phyloP scores from a whole-genome alignment of 1,140 invertebrate species.

The Drosophila punjabiensis region DNA sequence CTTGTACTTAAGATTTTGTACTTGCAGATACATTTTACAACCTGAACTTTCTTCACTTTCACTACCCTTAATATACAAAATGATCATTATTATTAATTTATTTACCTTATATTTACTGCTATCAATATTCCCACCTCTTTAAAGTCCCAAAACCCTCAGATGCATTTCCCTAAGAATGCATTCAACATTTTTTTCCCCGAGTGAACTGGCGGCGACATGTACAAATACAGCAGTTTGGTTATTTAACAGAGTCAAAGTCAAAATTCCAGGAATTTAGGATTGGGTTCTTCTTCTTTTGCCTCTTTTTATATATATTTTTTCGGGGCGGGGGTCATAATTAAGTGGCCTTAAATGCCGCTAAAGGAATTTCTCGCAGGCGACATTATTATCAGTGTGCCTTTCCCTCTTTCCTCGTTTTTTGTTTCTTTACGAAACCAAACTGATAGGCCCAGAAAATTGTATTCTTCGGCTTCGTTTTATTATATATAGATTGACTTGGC shows the following conservation, averaged over 20 bases:
- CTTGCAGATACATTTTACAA: not conserved
- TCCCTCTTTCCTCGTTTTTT: not conserved
- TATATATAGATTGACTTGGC: conserved; percentile 39
- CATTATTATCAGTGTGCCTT: conserved; percentile 79
- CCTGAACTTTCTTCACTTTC: not conserved
- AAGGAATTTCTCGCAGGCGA: conserved; percentile 82
- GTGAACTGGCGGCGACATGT: conserved; percentile 40
- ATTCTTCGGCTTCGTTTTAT: conserved; percentile 54
- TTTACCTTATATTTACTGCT: not conserved
- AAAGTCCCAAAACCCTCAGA: not conserved
- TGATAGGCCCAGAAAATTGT: conserved; percentile 49
- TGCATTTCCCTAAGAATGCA: conserved; percentile 19
- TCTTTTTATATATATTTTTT: conserved; percentile 28
- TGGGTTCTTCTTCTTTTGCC: conserved; percentile 39
- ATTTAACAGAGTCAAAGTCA: conserved; percentile 69
- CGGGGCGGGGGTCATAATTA: conserved; percentile 67
- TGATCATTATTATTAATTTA: too few species aligned
- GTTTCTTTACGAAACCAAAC: conserved; percentile 10
- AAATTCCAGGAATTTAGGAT: conserved; percentile 82
- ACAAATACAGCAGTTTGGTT: conserved; percentile 79
- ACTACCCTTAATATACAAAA: not conserved
- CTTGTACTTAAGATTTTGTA: not conserved
- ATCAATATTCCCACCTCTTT: not conserved
- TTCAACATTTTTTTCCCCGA: conserved; percentile 12
- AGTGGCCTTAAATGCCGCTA: conserved; percentile 82